These are phyloP conservation scores for Calypte anna DNA, from an alignment of 2,113 vertebrate species.

Conservation along the genomic window DNA sequence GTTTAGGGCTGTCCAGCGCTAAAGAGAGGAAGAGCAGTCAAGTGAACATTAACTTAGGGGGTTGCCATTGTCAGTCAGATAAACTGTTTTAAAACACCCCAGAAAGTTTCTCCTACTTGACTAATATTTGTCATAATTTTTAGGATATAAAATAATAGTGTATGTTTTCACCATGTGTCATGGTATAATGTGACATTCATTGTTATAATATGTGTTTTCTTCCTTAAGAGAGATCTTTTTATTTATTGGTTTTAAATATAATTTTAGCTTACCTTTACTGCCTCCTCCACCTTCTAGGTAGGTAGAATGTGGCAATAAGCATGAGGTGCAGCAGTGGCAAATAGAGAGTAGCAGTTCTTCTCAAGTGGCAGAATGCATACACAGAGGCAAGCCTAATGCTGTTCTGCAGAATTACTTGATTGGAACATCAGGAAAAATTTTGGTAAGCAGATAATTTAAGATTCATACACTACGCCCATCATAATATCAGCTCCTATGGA, in stretches of 20 bases:
- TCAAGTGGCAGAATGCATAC: not conserved
- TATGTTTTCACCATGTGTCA: not conserved
- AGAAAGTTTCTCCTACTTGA: not conserved
- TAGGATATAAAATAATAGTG: not conserved
- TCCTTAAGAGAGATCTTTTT: not conserved
- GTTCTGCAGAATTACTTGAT: not conserved
- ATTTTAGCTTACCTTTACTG: not conserved
- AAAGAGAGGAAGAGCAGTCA: not conserved
- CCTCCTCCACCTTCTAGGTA: not conserved
- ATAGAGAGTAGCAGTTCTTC: not conserved
- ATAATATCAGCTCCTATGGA: not conserved
- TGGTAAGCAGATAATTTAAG: not conserved
- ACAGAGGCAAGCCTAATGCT: not conserved
- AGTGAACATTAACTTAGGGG: not conserved
- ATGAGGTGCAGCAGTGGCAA: not conserved
- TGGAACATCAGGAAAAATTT: not conserved
- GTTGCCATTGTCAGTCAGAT: not conserved
- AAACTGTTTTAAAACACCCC: not conserved
- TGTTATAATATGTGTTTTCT: rapidly evolving
- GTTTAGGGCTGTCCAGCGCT: not conserved
- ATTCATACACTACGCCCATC: not conserved
- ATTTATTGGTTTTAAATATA: not conserved
- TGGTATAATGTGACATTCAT: too few species aligned
- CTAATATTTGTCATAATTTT: not conserved
- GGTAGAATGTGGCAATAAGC: not conserved